phyloP scores from a whole-genome alignment of 1,140 invertebrate species.

The Camponotus vicinus region DNA sequence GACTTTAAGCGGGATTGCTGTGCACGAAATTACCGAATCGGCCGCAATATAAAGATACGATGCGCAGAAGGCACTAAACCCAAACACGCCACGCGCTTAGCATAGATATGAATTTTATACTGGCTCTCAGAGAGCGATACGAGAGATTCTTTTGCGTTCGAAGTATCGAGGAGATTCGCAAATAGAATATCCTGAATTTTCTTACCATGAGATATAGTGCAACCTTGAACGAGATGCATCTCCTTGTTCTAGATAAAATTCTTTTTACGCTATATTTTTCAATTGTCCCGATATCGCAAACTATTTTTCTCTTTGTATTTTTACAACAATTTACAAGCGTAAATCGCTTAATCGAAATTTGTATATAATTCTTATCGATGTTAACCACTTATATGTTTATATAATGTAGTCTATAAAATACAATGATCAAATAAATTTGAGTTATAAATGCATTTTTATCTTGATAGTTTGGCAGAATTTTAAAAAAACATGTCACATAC shows the following conservation, averaged over 20 bases:
- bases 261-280: constrained; percentile 35
- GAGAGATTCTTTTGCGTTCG: constrained; percentile 71
- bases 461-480: too few relatives aligned
- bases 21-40: constrained; percentile 74
- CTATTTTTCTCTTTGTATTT: background rate
- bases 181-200: constrained; percentile 72
- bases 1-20: constrained; percentile 23
- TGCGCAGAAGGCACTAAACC: constrained; percentile 73
- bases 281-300: background rate
- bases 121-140: constrained; percentile 67
- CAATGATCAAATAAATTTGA: background rate
- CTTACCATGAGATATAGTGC: constrained; percentile 55
- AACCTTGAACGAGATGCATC: constrained; percentile 4
- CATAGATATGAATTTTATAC: constrained; percentile 80
- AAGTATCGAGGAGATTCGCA: constrained; percentile 72
- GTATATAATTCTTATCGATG: background rate
- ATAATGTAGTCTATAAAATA: too few relatives aligned
- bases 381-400: background rate
- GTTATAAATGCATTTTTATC: too few relatives aligned
- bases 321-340: background rate
- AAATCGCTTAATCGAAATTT: background rate
- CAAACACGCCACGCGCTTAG: constrained; percentile 75
- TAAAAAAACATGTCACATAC: too few relatives aligned
- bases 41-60: constrained; percentile 75
- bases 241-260: constrained; percentile 13